Conservation (phyloP, 2,113 vertebrate genomes). For the Onychorhynchus coronatus region DNA sequence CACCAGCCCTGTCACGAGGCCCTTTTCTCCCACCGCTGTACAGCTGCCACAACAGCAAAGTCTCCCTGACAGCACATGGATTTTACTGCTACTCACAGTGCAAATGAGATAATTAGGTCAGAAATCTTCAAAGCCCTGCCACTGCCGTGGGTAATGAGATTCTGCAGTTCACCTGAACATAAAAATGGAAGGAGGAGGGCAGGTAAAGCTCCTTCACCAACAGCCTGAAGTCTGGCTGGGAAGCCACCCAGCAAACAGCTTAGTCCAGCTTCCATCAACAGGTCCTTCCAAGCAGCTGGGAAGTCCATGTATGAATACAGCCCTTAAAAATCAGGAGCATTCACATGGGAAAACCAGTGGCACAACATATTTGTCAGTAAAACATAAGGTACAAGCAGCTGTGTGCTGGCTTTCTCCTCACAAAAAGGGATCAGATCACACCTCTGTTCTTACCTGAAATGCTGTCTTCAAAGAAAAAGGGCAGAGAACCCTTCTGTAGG, state of each 20-base stretch:
- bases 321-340: neutral
- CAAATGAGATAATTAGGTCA: slow-evolving; percentile 25
- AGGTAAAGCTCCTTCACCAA: neutral
- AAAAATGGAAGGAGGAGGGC: neutral
- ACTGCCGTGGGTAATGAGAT: neutral
- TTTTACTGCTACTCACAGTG: neutral
- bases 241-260: neutral
- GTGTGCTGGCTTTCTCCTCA: neutral
- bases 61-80: neutral
- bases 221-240: neutral
- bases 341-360: neutral
- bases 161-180: slow-evolving; percentile 4
- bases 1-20: fast-evolving
- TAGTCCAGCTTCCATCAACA: neutral
- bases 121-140: slow-evolving; percentile 46
- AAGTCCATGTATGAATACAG: neutral
- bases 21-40: neutral
- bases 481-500: neutral
- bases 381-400: neutral
- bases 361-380: neutral
- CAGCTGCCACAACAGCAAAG: neutral
- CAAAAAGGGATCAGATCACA: neutral
- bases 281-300: neutral
- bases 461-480: neutral
- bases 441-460: neutral